Evolutionary conservation across 2,888 invertebrate genomes (phyloP).

Genomic region (Scaptodrosophila latifasciaeformis): DNA sequence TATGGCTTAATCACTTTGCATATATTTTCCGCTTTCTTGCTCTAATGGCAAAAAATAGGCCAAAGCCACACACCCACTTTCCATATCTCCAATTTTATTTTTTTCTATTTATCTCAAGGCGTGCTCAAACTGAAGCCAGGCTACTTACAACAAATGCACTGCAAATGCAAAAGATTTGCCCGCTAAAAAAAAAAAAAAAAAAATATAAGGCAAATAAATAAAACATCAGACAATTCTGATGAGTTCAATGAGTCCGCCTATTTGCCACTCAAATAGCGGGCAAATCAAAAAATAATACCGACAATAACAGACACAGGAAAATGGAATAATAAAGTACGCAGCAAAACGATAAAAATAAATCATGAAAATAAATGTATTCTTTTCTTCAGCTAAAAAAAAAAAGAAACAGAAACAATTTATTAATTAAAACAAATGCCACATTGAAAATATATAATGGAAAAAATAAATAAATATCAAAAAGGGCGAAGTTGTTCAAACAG

Average conservation of each 20-base stretch:
- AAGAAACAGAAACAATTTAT: too few species aligned
- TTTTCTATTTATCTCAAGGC: not conserved
- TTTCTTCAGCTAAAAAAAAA: not conserved
- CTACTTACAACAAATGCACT: constrained; percentile 52
- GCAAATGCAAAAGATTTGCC: constrained; percentile 43
- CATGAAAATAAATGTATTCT: not conserved
- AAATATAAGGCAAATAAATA: not conserved
- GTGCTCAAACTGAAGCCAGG: constrained; percentile 21
- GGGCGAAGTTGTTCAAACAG: too few species aligned
- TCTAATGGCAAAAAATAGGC: constrained; percentile 6
- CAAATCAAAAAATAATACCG: constrained; percentile 23
- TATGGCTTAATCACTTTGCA: constrained; percentile 1
- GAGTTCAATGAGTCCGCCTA: too few species aligned
- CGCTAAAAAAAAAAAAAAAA: constrained; percentile 44
- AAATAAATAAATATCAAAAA: too few species aligned
- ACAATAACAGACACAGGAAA: constrained; percentile 10
- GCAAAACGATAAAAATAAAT: constrained; percentile 42
- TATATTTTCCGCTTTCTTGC: not conserved
- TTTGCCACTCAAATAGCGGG: too few species aligned
- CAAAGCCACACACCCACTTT: too few species aligned
- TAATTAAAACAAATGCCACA: too few species aligned
- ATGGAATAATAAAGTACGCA: constrained; percentile 14
- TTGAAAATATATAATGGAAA: too few species aligned
- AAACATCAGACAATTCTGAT: not conserved
- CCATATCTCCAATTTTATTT: too few species aligned